These are phyloP conservation scores for Latrodectus geometricus DNA, from an alignment of 1,140 invertebrate genomes.

Conservation along the genomic window DNA sequence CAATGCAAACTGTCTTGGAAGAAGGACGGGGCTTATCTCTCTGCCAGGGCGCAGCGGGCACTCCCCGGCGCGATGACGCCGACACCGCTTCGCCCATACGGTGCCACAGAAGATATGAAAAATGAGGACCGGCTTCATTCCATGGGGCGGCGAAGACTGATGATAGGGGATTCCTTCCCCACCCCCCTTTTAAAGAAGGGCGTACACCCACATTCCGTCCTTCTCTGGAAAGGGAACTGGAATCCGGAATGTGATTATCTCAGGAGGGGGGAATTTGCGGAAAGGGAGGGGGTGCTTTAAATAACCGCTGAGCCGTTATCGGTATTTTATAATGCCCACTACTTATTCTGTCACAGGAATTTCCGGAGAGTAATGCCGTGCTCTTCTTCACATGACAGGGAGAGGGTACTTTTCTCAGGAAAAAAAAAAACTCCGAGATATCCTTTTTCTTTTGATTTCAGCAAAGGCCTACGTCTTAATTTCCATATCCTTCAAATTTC, in stretches of 20 bases:
- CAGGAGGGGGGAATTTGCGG: background rate
- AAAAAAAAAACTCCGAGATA: background rate
- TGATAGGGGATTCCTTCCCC: background rate
- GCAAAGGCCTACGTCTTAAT: background rate
- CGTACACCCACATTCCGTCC: background rate
- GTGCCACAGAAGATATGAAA: background rate
- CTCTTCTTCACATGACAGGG: too few relatives aligned
- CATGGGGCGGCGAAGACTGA: background rate
- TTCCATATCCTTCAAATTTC: too few relatives aligned
- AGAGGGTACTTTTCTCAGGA: too few relatives aligned
- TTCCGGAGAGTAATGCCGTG: too few relatives aligned
- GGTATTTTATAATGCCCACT: background rate
- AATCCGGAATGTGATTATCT: slow-evolving; percentile 12
- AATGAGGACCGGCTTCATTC: background rate
- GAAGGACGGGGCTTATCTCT: background rate
- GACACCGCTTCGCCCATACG: background rate
- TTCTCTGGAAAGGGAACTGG: background rate
- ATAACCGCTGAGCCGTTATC: background rate
- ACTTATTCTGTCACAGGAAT: background rate
- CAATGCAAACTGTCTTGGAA: background rate
- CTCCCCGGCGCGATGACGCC: background rate
- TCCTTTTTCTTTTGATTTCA: background rate
- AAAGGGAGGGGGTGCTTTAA: slow-evolving; percentile 6
- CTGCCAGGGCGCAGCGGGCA: background rate
- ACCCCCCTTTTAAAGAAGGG: background rate